Evolutionary conservation across 1,140 invertebrate genomes (phyloP), one percentile per base, ranked within the genome.

Genomic region (Sipha flava): DNA sequence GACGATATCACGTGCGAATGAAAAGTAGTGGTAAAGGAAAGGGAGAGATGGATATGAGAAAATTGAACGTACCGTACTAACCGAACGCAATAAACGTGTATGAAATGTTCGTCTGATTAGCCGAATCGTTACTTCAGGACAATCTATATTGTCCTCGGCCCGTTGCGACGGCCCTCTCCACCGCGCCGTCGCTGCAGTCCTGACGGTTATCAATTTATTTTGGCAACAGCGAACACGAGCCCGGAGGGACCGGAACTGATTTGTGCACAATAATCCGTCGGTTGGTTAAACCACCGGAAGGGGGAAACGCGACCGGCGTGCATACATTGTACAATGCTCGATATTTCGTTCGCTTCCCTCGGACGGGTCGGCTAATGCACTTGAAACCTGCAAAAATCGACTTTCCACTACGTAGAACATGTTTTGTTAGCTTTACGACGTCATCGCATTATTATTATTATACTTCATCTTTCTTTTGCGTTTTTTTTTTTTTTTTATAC

Each of bases 121-220:
- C 10, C 34, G 5, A 66, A 66, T 40, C 34, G 21, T 66, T 66
- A 66, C 40, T 40, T 14, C n/a, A 40, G 3, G 37, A 34, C 57
- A 31, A 18, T 59, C 57, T 59, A 21, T 66, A 77, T 77, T 59
- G 72, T 77, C 49, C 23, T 40, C n/a, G 43, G 68, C 14, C 14
- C 40, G 23, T 47, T n/a, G 16, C 16, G 16, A 4, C 3, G 9
- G 1, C n/a, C 3, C 12, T 7, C 34, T 66, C n/a, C 9, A 31
- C 18, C 10, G 10, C 14, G 26, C 31, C 31, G 26, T 14, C 54
- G 18, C 14, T 29, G 47, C 10, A 5, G 12, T 54, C 14, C 26
- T 14, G 47, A 54, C 47, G 72, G 72, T 77, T 77, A 77, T 77
- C 72, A 77, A 77, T 57, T 77, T 77, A 77, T 40, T 77, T 77